phyloP scores from a whole-genome alignment of 2,797 vertebrate genomes.

The Anguilla marmorata region DNA sequence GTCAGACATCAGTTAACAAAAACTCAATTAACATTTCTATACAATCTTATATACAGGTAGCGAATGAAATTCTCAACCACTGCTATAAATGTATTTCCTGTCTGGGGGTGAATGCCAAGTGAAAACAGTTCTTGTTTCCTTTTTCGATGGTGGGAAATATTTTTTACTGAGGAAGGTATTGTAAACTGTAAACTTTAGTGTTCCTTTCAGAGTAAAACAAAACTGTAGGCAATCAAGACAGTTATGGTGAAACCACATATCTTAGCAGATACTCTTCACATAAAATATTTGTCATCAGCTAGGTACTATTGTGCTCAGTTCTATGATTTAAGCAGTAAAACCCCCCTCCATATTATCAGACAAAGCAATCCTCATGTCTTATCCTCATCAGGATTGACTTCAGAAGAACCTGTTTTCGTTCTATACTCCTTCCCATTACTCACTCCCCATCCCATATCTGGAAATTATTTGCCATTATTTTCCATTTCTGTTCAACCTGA shows the following conservation, averaged over 20 bases:
- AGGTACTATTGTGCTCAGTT: background rate
- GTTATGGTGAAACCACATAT: background rate
- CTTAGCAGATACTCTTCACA: background rate
- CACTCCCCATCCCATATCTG: background rate
- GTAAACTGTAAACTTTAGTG: background rate
- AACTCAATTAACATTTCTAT: constrained; percentile 25
- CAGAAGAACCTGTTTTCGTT: background rate
- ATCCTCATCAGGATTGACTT: background rate
- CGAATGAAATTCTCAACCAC: background rate
- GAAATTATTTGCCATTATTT: background rate
- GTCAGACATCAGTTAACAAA: background rate
- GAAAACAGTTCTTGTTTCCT: background rate
- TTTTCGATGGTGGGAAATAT: background rate
- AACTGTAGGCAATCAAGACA: background rate
- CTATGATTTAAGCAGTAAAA: background rate
- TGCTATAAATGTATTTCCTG: background rate
- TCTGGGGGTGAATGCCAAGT: background rate
- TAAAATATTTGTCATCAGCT: background rate
- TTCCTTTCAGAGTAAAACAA: background rate
- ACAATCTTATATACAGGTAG: constrained; percentile 28
- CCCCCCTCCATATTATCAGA: background rate
- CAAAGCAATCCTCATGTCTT: background rate
- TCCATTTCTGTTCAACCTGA: background rate
- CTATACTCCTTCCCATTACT: background rate
- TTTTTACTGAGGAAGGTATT: background rate